Conservation (phyloP, 1,140 invertebrate genomes). For the Euschistus heros region DNA sequence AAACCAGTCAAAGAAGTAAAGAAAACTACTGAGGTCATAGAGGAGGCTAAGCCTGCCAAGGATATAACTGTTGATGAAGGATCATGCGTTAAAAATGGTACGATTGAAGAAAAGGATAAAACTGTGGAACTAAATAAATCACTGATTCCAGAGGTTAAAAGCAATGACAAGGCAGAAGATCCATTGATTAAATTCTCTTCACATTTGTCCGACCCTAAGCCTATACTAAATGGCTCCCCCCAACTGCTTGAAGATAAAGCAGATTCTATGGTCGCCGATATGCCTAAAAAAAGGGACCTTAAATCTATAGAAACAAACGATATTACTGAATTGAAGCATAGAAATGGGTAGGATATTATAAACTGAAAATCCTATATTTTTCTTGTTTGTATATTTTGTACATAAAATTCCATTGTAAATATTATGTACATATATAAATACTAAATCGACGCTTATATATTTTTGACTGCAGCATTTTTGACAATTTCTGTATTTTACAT, state of each 20-base stretch:
- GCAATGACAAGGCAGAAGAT: background rate
- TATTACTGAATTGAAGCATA: background rate
- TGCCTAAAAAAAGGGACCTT: conserved; percentile 8
- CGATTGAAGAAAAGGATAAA: conserved; percentile 2
- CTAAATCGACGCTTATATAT: no score
- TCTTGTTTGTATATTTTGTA: background rate
- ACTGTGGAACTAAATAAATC: conserved; percentile 10
- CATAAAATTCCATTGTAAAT: background rate
- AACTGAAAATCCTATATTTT: no score
- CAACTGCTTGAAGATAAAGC: background rate
- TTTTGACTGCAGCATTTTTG: no score
- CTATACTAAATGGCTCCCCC: conserved; percentile 2
- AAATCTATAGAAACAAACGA: background rate
- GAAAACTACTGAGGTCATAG: background rate
- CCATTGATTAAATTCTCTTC: conserved; percentile 12
- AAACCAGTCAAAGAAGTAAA: conserved; percentile 14
- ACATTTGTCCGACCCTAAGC: conserved; percentile 13
- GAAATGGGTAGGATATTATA: background rate
- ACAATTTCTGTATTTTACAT: no score
- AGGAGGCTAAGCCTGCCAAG: background rate
- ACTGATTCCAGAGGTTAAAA: background rate
- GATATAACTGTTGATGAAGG: background rate
- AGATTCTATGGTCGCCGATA: background rate
- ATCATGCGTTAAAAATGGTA: conserved; percentile 12
- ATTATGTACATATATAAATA: background rate